Conservation (phyloP, 2,113 vertebrate species). For the Tor tambroides region DNA sequence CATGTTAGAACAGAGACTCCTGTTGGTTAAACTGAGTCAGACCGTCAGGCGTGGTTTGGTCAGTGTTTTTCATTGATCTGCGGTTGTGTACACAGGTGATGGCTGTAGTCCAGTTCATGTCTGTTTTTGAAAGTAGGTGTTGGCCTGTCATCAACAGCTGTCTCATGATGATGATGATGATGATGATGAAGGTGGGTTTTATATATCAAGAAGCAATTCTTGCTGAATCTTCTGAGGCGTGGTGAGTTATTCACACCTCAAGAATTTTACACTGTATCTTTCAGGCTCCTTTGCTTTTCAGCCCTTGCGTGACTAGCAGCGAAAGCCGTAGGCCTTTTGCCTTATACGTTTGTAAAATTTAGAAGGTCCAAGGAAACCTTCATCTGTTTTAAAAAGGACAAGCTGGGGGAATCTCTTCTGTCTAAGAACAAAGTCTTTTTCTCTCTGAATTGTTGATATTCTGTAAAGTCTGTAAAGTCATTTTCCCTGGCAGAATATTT, state of each 20-base stretch:
- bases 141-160: neutral
- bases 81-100: neutral
- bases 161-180: neutral
- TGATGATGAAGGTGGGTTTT: neutral
- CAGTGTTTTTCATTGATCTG: neutral
- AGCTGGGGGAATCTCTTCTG: neutral
- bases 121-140: neutral
- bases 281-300: neutral
- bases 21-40: neutral
- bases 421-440: neutral
- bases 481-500: too few relatives aligned
- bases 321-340: neutral
- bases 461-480: neutral
- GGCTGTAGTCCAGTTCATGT: neutral
- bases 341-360: constrained; percentile 6
- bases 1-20: neutral
- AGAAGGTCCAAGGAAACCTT: neutral
- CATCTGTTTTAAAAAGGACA: constrained; percentile 1
- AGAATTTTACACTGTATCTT: neutral
- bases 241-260: neutral
- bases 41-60: neutral
- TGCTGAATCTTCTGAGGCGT: neutral
- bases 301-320: neutral
- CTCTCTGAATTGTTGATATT: neutral
- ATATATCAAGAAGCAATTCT: neutral